Evolutionary conservation across 2,113 vertebrate genomes (phyloP).

Genomic region (Montifringilla adamsi): DNA sequence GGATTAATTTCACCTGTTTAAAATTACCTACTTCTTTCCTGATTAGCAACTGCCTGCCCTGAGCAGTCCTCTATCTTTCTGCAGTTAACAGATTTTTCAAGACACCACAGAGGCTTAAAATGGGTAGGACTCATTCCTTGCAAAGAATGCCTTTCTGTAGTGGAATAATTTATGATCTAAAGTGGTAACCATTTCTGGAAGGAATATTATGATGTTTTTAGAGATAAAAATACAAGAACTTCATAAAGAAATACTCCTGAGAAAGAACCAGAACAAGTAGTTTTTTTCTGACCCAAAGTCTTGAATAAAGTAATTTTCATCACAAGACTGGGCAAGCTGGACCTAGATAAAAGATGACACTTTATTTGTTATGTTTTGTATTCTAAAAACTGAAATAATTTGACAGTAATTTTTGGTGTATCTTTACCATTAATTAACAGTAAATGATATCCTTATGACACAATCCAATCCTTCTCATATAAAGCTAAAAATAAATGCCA

Average conservation of each 20-base stretch:
- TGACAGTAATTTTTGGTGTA: background rate
- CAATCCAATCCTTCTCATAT: background rate
- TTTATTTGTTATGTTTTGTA: background rate
- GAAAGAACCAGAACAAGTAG: background rate
- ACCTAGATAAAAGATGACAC: background rate
- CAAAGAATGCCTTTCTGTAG: background rate
- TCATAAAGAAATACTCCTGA: background rate
- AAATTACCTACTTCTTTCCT: background rate
- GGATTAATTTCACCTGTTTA: background rate
- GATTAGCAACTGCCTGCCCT: background rate
- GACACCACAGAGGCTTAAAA: background rate
- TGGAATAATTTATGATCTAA: background rate
- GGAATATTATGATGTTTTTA: background rate
- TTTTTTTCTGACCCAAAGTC: background rate
- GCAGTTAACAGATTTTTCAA: background rate
- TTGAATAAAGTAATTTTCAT: background rate
- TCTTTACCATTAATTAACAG: background rate
- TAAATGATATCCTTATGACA: accelerated
- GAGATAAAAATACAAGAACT: background rate
- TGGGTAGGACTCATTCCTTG: background rate
- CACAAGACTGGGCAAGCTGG: background rate
- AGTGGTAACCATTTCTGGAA: background rate
- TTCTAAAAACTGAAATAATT: background rate
- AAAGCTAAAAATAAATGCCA: background rate
- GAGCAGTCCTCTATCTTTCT: background rate